Percentiles rank a stretch among this genome's conserved stretches.
Evolutionary conservation across 2,888 invertebrate species (phyloP).

Genomic region (Podabrus alpinus): DNA sequence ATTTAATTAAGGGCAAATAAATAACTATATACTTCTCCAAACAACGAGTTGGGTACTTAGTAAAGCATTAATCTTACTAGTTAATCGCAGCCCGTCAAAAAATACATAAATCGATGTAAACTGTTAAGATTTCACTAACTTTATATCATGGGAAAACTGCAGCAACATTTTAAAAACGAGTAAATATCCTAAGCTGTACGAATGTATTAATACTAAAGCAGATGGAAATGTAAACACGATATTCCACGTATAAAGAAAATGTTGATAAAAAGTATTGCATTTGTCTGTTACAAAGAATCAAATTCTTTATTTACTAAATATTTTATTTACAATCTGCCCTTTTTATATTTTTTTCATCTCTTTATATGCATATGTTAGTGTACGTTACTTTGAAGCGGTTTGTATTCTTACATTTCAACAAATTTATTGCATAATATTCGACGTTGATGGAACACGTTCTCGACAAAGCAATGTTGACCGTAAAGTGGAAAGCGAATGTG

Average conservation of each 20-base stretch:
- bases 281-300: background rate
- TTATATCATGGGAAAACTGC: background rate
- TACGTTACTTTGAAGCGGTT: constrained; percentile 7
- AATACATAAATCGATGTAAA: no score
- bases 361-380: background rate
- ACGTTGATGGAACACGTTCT: constrained; percentile 17
- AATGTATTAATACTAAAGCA: background rate
- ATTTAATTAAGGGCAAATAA: no score
- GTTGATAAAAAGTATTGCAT: background rate
- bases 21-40: no score
- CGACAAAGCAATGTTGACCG: constrained; percentile 17
- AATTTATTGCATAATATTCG: constrained; percentile 8
- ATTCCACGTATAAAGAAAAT: background rate
- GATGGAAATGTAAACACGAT: background rate
- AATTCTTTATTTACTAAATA: background rate
- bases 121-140: no score
- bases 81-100: no score
- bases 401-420: constrained; percentile 8
- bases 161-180: background rate
- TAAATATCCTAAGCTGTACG: background rate
- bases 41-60: no score
- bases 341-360: background rate
- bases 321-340: background rate
- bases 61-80: no score
- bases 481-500: constrained; percentile 19